phyloP scores from a whole-genome alignment of 2,888 invertebrate species.

The Epinotia ramella region DNA sequence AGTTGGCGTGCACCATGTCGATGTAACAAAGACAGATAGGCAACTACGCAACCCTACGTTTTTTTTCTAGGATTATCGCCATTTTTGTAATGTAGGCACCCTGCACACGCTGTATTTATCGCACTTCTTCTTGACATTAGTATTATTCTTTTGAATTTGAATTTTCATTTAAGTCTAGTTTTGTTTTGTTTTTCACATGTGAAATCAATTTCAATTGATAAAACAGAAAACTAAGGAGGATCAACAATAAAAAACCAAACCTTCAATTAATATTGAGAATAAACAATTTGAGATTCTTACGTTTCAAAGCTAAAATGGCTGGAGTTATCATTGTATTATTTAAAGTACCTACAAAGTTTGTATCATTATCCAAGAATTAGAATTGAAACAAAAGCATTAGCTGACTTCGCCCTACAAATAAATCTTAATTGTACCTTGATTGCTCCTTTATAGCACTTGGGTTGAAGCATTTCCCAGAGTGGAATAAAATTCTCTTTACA shows the following conservation, averaged over 20 bases:
- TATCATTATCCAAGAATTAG: not conserved
- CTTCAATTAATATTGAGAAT: not conserved
- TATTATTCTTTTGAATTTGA: too few relatives aligned
- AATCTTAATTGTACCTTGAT: constrained; percentile 31
- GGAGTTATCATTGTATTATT: not conserved
- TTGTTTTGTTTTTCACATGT: too few relatives aligned
- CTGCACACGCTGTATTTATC: too few relatives aligned
- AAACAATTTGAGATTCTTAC: not conserved
- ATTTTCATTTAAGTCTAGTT: too few relatives aligned
- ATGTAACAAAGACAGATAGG: too few relatives aligned
- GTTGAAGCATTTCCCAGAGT: not conserved
- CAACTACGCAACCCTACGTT: too few relatives aligned
- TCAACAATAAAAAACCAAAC: not conserved
- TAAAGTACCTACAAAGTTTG: not conserved
- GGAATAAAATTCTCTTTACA: constrained; percentile 8
- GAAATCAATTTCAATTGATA: too few relatives aligned
- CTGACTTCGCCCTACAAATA: constrained; percentile 11
- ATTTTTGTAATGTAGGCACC: too few relatives aligned
- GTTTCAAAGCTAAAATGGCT: not conserved
- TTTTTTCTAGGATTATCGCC: too few relatives aligned
- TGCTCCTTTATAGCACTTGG: constrained; percentile 33
- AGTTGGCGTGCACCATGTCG: too few relatives aligned
- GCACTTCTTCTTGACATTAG: too few relatives aligned
- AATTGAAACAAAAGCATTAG: constrained; percentile 15
- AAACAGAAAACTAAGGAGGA: too few relatives aligned